Evolutionary conservation across 1,140 invertebrate species (phyloP).

Genomic region (Cydia pomonella): DNA sequence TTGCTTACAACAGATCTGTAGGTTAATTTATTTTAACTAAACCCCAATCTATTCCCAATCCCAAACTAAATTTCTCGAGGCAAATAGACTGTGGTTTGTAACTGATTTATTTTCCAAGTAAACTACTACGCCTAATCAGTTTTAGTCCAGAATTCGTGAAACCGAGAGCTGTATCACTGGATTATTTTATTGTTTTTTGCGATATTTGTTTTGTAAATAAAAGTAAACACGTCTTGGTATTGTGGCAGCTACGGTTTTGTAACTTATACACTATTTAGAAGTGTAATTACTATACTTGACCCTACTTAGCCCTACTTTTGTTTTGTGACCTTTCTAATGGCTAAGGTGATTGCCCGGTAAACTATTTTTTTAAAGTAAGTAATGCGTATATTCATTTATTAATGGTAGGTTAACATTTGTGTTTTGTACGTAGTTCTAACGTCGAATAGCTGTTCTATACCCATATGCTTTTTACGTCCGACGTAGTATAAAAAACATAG

Average conservation of each 20-base stretch:
- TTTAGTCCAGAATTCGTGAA: neutral
- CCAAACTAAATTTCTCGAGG: neutral
- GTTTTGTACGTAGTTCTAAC: too few species aligned
- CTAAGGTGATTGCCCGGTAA: neutral
- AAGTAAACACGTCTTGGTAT: too few species aligned
- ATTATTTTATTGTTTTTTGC: neutral
- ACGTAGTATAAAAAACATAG: too few species aligned
- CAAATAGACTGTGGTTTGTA: constrained; percentile 10
- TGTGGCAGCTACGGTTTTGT: too few species aligned
- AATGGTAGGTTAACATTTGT: too few species aligned
- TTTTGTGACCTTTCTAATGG: neutral
- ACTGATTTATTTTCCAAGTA: constrained; percentile 27
- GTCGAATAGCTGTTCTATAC: too few species aligned
- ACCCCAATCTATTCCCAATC: neutral
- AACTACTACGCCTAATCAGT: constrained; percentile 11
- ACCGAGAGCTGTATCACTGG: neutral
- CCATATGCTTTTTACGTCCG: too few species aligned
- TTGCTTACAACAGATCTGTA: neutral
- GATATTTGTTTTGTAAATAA: too few species aligned
- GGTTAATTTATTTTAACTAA: neutral
- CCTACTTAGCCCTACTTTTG: neutral
- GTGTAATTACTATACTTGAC: neutral
- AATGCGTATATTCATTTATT: too few species aligned
- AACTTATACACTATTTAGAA: neutral
- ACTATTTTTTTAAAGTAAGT: too few species aligned